Conservation (phyloP, 2,888 invertebrate species). For the Noctua fimbriata region DNA sequence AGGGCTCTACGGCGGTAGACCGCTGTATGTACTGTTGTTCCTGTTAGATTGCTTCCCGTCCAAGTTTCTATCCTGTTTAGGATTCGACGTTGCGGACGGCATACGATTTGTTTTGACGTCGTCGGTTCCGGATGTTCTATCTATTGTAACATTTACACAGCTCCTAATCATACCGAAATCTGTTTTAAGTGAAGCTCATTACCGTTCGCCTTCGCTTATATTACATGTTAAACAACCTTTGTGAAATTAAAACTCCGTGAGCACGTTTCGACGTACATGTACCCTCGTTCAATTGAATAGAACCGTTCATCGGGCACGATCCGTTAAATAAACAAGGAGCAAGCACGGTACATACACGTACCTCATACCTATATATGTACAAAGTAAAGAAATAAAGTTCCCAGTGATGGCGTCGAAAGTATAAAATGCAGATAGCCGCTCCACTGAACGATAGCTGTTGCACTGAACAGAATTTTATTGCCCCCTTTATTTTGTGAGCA, state of each 20-base stretch:
- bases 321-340: slow-evolving; percentile 80
- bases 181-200: slow-evolving; percentile 36
- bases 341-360: slow-evolving; percentile 69
- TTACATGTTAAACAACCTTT: slow-evolving; percentile 55
- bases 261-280: slow-evolving; percentile 66
- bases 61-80: slow-evolving; percentile 82
- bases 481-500: slow-evolving; percentile 76
- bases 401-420: slow-evolving; percentile 78
- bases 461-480: slow-evolving; percentile 83
- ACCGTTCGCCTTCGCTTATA: slow-evolving; percentile 39
- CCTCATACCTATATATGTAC: slow-evolving; percentile 70
- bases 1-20: slow-evolving; percentile 76
- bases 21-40: slow-evolving; percentile 77
- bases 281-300: slow-evolving; percentile 74
- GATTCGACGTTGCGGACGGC: slow-evolving; percentile 73
- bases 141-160: slow-evolving; percentile 2
- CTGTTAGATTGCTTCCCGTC: slow-evolving; percentile 78
- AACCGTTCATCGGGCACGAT: slow-evolving; percentile 73
- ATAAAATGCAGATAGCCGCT: slow-evolving; percentile 86
- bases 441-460: slow-evolving; percentile 82
- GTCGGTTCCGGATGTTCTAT: slow-evolving; percentile 32
- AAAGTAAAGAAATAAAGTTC: slow-evolving; percentile 82
- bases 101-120: slow-evolving; percentile 71
- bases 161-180: slow-evolving; percentile 7
- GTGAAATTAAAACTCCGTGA: slow-evolving; percentile 55